A percentile compares a stretch with the other conserved stretches of the same genome.
Evolutionary conservation across 2,113 vertebrate genomes (phyloP).

Genomic region (Laterallus jamaicensis): DNA sequence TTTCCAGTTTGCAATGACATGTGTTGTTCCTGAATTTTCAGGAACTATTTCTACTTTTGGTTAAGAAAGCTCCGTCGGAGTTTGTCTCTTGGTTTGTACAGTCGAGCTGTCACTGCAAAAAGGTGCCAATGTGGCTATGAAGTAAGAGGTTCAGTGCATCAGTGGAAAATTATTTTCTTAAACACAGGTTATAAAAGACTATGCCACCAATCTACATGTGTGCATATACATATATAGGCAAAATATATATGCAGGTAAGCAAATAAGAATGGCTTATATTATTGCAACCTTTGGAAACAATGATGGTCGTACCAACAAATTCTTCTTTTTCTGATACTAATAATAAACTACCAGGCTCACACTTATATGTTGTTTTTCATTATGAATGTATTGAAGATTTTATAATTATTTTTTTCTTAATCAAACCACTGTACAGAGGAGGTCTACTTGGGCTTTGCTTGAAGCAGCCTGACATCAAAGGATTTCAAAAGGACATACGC

Average conservation of each 20-base stretch:
- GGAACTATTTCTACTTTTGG: neutral
- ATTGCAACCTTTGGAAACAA: neutral
- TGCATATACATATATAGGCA: neutral
- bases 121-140: neutral
- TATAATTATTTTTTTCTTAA: neutral
- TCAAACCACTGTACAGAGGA: neutral
- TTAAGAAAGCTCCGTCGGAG: neutral
- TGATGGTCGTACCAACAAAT: neutral
- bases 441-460: slow-evolving; percentile 18
- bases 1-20: neutral
- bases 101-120: neutral
- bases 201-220: neutral
- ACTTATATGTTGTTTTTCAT: neutral
- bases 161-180: neutral
- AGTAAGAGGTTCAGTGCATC: neutral
- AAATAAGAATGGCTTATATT: neutral
- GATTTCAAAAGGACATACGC: slow-evolving; percentile 34
- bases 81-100: neutral
- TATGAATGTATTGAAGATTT: neutral
- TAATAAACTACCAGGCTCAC: neutral
- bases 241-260: neutral
- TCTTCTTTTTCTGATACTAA: neutral
- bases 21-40: neutral
- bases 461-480: slow-evolving; percentile 32
- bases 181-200: neutral